Base-by-base conservation (phyloP, 2,113 vertebrate species). In the Megaceryle maxima region DNA sequence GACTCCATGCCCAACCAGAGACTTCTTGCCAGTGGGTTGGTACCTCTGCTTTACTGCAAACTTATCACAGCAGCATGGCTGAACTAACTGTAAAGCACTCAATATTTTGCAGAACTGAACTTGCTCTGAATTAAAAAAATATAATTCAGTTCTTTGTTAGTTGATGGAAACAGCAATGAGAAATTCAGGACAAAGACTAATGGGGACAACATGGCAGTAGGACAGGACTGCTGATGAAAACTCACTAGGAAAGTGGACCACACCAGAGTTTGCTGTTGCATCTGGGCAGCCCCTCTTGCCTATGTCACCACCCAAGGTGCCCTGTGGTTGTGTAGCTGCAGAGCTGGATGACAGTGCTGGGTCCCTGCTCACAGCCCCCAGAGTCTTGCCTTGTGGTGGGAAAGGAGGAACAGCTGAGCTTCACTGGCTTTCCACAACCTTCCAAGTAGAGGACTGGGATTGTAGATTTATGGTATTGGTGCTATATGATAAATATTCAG, bases 291-390 rank as follows among this genome's bases (percentile, higher is more conserved):
- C 13, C 7, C 37, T 63, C 11, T 16, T 60, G 70, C 29, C 39
- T 26, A 6, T 4, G 11, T 0, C 0, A 39, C 11, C 19, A 3
- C 16, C 8, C 25, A 16, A 13, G 2, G 14, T 25, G 21, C 55
- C 44, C 15, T 1, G 3, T 44, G 53, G 28, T 55, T 50, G 25
- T 1, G 3, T 44, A 28, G 29, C 59, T 50, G 25, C 1, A 3
- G 41, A 83, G 50, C 9, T 29, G 55, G 33, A 53, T 1, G 9
- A 41, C 35, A 91, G 62, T 8, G 17, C 12, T 0, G 0, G 33
- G 6, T 63, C 31, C 53, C 29, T 26, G 20, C 39, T 57, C 44
- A 19, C 28, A 41, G 68, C 19, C 67, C 28, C 28, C 0, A 2
- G 2, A 16, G 16, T 25, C 24, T 89, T 33, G 10, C 1, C 2